Percentiles rank a stretch among this genome's conserved stretches.
Evolutionary conservation across 2,888 invertebrate species (phyloP).

Genomic region (Amorpha juglandis): DNA sequence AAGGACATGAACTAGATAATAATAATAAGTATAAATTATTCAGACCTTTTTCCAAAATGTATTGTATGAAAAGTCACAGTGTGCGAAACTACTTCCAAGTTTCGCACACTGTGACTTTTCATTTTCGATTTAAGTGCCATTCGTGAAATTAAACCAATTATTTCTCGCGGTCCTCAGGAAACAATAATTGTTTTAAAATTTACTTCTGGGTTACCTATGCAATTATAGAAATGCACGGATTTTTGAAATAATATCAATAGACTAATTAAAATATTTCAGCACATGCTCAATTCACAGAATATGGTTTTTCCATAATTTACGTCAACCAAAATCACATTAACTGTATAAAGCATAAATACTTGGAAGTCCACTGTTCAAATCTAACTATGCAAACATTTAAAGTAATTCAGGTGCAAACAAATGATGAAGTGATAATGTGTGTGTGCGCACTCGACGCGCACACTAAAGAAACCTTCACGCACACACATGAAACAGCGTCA

Average conservation of each 20-base stretch:
- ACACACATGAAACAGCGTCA: conserved; percentile 43
- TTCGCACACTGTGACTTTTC: neutral
- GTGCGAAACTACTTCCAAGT: too few relatives aligned
- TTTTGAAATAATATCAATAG: too few relatives aligned
- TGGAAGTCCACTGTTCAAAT: conserved; percentile 13
- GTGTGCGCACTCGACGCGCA: conserved; percentile 54
- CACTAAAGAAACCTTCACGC: conserved; percentile 42
- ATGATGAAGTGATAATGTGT: conserved; percentile 45
- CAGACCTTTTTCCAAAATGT: conserved; percentile 9
- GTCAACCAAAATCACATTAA: neutral
- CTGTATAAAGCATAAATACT: conserved; percentile 35
- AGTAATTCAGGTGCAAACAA: conserved; percentile 56
- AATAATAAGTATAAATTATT: conserved; percentile 3
- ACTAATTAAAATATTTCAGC: too few relatives aligned
- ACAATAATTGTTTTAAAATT: too few relatives aligned
- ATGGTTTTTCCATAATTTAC: neutral
- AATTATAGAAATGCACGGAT: too few relatives aligned
- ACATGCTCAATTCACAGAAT: neutral
- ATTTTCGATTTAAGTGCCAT: neutral
- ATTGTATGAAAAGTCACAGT: too few relatives aligned
- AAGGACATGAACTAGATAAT: neutral
- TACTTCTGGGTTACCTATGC: too few relatives aligned
- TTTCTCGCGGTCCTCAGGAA: too few relatives aligned
- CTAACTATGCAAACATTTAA: conserved; percentile 53
- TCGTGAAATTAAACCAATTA: too few relatives aligned